Conservation (phyloP, 2,888 invertebrate species). For the Rhorus exstirpatorius region DNA sequence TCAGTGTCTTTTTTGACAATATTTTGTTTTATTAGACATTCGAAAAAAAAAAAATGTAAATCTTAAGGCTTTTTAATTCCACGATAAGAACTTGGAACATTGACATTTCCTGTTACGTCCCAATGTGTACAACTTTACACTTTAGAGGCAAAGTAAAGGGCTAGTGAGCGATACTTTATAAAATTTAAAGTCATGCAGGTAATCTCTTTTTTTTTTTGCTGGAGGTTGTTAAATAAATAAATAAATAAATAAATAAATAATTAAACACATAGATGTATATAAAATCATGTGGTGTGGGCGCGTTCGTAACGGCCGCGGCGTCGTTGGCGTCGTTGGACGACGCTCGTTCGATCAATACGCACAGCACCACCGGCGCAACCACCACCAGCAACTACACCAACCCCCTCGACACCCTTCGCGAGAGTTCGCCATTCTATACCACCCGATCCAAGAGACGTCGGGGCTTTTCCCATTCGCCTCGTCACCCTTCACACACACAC, state of each 20-base stretch:
- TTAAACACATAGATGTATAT: slow-evolving; percentile 36
- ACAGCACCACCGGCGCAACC: slow-evolving; percentile 79
- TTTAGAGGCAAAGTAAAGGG: no score
- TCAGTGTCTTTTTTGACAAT: no score
- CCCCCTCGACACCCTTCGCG: slow-evolving; percentile 30
- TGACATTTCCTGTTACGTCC: no score
- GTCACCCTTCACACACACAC: slow-evolving; percentile 51
- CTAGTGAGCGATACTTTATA: no score
- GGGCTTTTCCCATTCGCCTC: slow-evolving; percentile 64
- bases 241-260: slow-evolving; percentile 1
- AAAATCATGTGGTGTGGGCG: slow-evolving; percentile 68
- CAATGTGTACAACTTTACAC: no score
- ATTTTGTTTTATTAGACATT: no score
- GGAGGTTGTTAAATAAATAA: no score
- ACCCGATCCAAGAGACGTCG: slow-evolving; percentile 45
- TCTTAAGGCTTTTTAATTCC: no score
- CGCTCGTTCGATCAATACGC: slow-evolving; percentile 84
- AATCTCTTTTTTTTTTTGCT: no score
- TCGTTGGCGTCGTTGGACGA: slow-evolving; percentile 74
- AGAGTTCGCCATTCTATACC: slow-evolving; percentile 46
- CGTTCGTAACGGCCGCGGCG: slow-evolving; percentile 76
- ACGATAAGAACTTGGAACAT: no score
- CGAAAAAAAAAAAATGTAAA: no score
- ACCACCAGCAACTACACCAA: slow-evolving; percentile 57
- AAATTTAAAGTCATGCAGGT: no score